Base-by-base conservation (phyloP, 30 jellyfish, hydroid and myxozoan genomes). In the Turritopsis dohrnii region DNA sequence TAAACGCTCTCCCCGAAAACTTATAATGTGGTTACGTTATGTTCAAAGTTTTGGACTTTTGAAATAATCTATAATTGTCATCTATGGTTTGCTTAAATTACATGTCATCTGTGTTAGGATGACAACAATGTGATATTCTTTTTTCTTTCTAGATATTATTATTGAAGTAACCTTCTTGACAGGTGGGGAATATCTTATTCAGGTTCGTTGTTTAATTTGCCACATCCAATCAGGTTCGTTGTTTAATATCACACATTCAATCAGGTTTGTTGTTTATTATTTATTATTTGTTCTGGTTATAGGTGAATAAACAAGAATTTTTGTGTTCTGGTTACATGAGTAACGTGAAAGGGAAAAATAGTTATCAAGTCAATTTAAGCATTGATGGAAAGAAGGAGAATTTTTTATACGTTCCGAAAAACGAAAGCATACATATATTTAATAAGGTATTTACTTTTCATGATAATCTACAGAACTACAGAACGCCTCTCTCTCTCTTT, bases 381-480 rank as follows among this genome's bases (percentile, higher is more conserved):
- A 19, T 69, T 69, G 77, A 69, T 69, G 77, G 77, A 1, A 69
- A 69, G 19, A 69, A 69, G 28, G 77, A 19, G 30, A 69, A 69
- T 9, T 52, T 84, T 87, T 81, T 84, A 90, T n/a, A 53, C 88
- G 72, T 90, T 84, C 52, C 84, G 52, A 88, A 85, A 65, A 75
- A 76, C 22, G 96, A 86, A 23, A 76, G 96, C 1, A 66, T 93
- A 66, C 96, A 93, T 74, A 52, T 88, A 65, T 93, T 93, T 28
- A 82, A 92, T 13, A 81, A 93, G 94, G 97, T 92, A 72, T 69
- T 69, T 0, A 69, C 77, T 69, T 69, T 60, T 54, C 4, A 17
- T 66, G 29, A 21, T 66, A 1, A 3, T 41, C 60, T 41, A 41
- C 9, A 3, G 60, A 41, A 3, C 13, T 41, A 3, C 60, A 1